Evolutionary conservation across 2,888 invertebrate species (phyloP).

Genomic region (Blera fallax): DNA sequence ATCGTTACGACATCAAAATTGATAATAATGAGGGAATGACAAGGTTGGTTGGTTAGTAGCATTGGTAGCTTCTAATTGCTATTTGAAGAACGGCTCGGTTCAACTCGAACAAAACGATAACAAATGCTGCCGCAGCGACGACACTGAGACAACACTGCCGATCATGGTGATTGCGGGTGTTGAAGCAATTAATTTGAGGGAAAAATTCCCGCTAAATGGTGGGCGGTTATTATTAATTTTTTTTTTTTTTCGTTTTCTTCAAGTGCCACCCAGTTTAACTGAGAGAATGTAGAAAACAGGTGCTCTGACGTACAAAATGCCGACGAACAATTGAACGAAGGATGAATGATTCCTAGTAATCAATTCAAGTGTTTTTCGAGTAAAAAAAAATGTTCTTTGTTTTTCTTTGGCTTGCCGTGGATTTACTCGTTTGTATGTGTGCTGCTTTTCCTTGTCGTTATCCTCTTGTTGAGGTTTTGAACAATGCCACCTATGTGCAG

Average conservation of each 20-base stretch:
- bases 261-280: conserved; percentile 34
- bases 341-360: conserved; percentile 70
- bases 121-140: conserved; percentile 21
- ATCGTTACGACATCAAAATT: conserved; percentile 43
- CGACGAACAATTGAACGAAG: conserved; percentile 41
- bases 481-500: conserved; percentile 57
- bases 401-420: conserved; percentile 28
- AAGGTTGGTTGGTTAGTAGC: conserved; percentile 60
- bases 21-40: conserved; percentile 61
- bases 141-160: conserved; percentile 40
- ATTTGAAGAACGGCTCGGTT: conserved; percentile 50
- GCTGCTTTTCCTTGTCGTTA: conserved; percentile 18
- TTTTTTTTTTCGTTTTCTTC: conserved; percentile 14
- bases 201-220: conserved; percentile 64
- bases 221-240: conserved; percentile 56
- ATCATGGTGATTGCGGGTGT: conserved; percentile 53
- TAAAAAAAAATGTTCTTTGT: conserved; percentile 35
- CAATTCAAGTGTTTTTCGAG: conserved; percentile 62
- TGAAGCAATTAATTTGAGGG: conserved; percentile 66
- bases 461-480: conserved; percentile 45
- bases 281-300: conserved; percentile 32
- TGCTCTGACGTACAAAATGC: conserved; percentile 37
- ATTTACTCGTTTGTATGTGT: background rate
- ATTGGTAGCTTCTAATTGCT: conserved; percentile 60
- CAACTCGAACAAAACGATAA: conserved; percentile 45